Conservation (phyloP, 2,113 vertebrate species). For the Riparia riparia region DNA sequence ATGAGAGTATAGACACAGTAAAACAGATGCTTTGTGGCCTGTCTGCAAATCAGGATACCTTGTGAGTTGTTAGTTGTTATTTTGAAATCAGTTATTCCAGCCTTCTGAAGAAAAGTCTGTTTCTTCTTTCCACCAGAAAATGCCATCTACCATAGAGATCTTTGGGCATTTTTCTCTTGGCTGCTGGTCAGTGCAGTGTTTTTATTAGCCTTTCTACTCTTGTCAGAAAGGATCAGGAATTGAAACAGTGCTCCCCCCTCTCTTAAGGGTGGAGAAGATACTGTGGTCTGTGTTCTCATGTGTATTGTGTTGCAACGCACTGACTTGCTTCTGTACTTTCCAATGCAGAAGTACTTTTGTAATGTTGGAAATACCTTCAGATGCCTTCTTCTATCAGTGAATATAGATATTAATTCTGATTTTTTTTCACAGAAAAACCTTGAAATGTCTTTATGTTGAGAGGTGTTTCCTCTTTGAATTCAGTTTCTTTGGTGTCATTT, state of each 20-base stretch:
- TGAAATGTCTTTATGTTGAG: background rate
- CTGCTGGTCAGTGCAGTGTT: background rate
- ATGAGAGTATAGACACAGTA: background rate
- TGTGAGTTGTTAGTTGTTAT: background rate
- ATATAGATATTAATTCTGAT: background rate
- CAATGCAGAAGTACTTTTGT: background rate
- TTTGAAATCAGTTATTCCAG: background rate
- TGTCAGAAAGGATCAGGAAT: background rate
- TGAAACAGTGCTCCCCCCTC: background rate
- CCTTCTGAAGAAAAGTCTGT: background rate
- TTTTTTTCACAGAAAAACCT: background rate
- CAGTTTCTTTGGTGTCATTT: background rate
- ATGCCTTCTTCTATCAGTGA: background rate
- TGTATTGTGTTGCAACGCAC: background rate
- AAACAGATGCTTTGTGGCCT: background rate
- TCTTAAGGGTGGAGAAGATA: background rate
- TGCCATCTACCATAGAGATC: background rate
- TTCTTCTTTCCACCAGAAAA: background rate
- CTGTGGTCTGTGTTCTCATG: background rate
- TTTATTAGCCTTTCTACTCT: background rate
- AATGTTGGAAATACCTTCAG: background rate
- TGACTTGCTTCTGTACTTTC: background rate
- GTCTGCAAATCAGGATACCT: background rate
- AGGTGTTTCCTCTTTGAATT: background rate
- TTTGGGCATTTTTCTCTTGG: background rate